Evolutionary conservation across 1,140 invertebrate species (phyloP), one percentile per base, ranked within the genome.

Genomic region (Catajapyx aquilonaris): DNA sequence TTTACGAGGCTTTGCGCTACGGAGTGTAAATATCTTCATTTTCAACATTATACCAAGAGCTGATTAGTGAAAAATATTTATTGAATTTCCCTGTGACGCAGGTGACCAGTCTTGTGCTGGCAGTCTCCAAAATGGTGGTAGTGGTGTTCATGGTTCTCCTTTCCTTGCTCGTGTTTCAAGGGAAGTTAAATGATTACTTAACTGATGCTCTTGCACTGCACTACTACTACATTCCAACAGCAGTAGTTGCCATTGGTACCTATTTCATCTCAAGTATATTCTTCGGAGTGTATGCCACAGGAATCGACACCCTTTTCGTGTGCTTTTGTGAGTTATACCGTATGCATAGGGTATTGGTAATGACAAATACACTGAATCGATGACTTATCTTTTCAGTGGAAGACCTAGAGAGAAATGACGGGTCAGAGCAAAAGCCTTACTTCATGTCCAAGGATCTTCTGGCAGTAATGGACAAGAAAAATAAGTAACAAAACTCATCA

Each of bases 391-490:
- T 52, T 55, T 32, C 47, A 72, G 69, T 74, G 53, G 66, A 73
- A 52, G 72, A 76, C 48, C 56, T 66, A 31, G 70, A 76, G 46
- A 49, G 58, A 25, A 69, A 76, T 55, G 73, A 76, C 48, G 72
- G 72, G 7, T 62, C 65, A 2, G 33, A 48, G 3, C 63, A 69
- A 37, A 71, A 67, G 41, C 73, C 73, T 3, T 76, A 70, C 48
- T 75, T 55, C 49, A 76, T 76, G 73, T 66, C 64, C 16, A 63
- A 68, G 45, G n/a, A n/a, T n/a, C n/a, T n/a, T n/a, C n/a, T n/a
- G n/a, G n/a, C n/a, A n/a, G n/a, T n/a, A n/a, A n/a, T n/a, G n/a
- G n/a, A n/a, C n/a, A n/a, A n/a, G n/a, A n/a, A n/a, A n/a, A n/a
- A n/a, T n/a, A n/a, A n/a, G n/a, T n/a, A n/a, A n/a, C n/a, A n/a